A percentile compares a stretch with the other conserved stretches of the same genome.
Conservation (phyloP, 2,113 vertebrate genomes). For the Tragulus kanchil region DNA sequence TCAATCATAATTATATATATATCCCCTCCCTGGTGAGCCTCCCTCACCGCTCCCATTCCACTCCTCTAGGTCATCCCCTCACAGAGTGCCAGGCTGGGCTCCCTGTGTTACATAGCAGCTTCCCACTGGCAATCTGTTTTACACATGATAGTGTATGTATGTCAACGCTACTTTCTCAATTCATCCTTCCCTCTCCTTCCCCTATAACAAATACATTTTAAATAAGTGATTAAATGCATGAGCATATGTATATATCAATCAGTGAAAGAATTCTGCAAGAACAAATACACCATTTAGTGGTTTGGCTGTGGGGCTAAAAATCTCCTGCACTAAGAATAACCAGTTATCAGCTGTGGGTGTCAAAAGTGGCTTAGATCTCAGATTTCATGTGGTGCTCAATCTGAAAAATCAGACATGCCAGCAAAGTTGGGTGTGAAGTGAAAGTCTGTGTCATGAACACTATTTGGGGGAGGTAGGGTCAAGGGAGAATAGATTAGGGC, state of each 20-base stretch:
- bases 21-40: accelerated
- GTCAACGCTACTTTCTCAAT: neutral
- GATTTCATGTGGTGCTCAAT: neutral
- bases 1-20: neutral
- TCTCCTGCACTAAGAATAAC: neutral
- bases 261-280: neutral
- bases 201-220: slow-evolving; percentile 9
- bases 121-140: neutral
- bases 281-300: neutral
- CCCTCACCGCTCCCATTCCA: neutral
- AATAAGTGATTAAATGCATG: neutral
- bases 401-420: neutral
- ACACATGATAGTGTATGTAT: neutral
- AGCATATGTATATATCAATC: neutral
- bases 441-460: neutral
- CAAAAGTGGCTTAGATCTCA: neutral
- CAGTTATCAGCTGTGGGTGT: neutral
- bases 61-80: neutral
- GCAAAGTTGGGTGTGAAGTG: neutral
- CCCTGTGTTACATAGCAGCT: neutral
- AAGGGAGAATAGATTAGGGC: neutral
- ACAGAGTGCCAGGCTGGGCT: neutral
- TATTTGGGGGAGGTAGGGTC: neutral
- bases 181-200: neutral
- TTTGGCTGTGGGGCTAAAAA: neutral